Evolutionary conservation across 2,888 invertebrate species (phyloP).

Genomic region (Himalopsyche tibetana): DNA sequence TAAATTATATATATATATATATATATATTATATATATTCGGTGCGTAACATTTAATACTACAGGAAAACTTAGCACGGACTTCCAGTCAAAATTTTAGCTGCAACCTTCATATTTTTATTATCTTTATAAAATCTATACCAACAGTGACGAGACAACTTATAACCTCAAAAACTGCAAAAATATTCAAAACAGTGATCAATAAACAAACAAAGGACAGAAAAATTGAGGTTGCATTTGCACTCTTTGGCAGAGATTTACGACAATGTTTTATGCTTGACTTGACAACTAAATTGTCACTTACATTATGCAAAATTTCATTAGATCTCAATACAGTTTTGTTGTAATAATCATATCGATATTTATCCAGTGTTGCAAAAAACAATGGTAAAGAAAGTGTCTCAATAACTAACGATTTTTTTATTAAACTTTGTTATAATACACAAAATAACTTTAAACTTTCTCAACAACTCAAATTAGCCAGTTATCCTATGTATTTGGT

Average conservation of each 20-base stretch:
- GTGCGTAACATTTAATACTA: constrained; percentile 51
- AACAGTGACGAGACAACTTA: background rate
- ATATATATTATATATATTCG: constrained; percentile 48
- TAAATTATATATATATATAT: constrained; percentile 41
- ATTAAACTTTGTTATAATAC: background rate
- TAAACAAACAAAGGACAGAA: too few relatives aligned
- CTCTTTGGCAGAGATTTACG: too few relatives aligned
- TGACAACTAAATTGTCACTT: too few relatives aligned
- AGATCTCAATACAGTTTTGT: too few relatives aligned
- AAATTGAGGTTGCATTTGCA: too few relatives aligned
- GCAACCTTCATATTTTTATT: constrained; percentile 14
- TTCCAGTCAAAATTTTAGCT: background rate
- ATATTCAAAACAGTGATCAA: too few relatives aligned
- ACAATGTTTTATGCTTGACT: too few relatives aligned
- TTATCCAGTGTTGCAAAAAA: background rate
- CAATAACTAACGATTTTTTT: too few relatives aligned
- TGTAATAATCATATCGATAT: too few relatives aligned
- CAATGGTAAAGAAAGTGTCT: too few relatives aligned
- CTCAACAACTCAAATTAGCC: background rate
- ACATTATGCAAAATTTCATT: too few relatives aligned
- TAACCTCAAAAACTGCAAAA: too few relatives aligned
- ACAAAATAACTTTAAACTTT: background rate
- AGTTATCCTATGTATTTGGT: background rate
- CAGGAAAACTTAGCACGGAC: background rate
- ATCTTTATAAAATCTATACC: background rate